A percentile compares a stretch with the other conserved stretches of the same genome.
These are phyloP conservation scores for Ophion slaviceki DNA, from an alignment of 2,888 invertebrate species.

Conservation along the genomic window DNA sequence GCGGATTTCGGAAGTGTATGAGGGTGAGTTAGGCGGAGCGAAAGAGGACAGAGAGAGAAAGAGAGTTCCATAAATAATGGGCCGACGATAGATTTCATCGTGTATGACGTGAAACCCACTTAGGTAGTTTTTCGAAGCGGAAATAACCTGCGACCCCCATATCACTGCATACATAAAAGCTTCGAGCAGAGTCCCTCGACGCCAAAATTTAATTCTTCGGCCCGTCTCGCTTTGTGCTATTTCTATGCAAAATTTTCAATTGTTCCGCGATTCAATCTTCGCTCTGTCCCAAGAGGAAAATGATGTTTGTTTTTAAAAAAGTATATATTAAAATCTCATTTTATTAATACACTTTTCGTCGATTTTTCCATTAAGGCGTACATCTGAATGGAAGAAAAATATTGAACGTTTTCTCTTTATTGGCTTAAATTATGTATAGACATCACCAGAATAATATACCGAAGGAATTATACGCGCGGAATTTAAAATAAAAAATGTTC, in stretches of 20 bases:
- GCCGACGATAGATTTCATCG: constrained; percentile 61
- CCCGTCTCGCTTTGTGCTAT: neutral
- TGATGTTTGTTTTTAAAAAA: neutral
- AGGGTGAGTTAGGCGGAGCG: neutral
- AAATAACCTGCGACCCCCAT: constrained; percentile 58
- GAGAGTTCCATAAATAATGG: constrained; percentile 61
- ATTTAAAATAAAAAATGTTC: too few species aligned
- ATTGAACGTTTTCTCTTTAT: too few species aligned
- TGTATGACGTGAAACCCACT: constrained; percentile 59
- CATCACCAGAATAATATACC: too few species aligned
- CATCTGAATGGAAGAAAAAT: too few species aligned
- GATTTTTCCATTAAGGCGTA: too few species aligned
- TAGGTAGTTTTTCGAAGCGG: constrained; percentile 61
- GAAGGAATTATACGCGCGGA: too few species aligned
- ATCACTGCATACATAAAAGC: constrained; percentile 13
- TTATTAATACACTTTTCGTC: too few species aligned
- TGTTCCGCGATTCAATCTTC: too few species aligned
- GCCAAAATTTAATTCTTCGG: neutral
- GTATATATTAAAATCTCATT: neutral
- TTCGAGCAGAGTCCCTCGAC: constrained; percentile 7
- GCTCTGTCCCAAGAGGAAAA: neutral
- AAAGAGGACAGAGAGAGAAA: neutral
- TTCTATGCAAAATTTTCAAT: too few species aligned
- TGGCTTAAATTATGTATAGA: too few species aligned
- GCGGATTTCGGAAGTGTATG: constrained; percentile 17